Conservation (phyloP, 2,113 vertebrate species). For the Anser brachyrhynchus region DNA sequence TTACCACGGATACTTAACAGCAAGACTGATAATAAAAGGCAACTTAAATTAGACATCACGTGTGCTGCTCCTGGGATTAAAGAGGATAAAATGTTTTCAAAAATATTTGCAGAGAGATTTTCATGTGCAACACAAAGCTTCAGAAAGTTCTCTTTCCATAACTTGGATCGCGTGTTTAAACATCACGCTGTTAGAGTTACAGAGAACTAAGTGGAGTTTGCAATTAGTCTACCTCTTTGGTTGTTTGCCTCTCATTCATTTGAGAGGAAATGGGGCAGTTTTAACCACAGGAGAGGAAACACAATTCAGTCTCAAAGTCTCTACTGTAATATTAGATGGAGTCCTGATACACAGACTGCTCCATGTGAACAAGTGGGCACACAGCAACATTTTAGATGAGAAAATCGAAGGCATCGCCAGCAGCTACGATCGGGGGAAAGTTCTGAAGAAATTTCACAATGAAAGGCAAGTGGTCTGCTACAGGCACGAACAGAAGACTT, state of each 20-base stretch:
- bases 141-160: background rate
- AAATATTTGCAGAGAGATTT: background rate
- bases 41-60: background rate
- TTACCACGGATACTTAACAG: background rate
- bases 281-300: background rate
- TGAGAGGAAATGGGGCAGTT: background rate
- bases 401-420: rapidly evolving
- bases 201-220: background rate
- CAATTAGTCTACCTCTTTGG: background rate
- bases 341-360: background rate
- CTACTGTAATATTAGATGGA: background rate
- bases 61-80: background rate
- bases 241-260: background rate
- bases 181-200: background rate
- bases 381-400: background rate
- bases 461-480: background rate
- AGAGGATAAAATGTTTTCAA: background rate
- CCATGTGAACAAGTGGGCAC: background rate
- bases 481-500: background rate
- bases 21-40: background rate
- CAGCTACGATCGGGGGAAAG: background rate
- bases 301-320: background rate
- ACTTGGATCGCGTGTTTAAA: background rate
- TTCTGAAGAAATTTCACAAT: background rate
- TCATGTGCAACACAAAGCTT: background rate